Conservation (phyloP, 1,140 invertebrate genomes). For the Hypothenemus hampei region DNA sequence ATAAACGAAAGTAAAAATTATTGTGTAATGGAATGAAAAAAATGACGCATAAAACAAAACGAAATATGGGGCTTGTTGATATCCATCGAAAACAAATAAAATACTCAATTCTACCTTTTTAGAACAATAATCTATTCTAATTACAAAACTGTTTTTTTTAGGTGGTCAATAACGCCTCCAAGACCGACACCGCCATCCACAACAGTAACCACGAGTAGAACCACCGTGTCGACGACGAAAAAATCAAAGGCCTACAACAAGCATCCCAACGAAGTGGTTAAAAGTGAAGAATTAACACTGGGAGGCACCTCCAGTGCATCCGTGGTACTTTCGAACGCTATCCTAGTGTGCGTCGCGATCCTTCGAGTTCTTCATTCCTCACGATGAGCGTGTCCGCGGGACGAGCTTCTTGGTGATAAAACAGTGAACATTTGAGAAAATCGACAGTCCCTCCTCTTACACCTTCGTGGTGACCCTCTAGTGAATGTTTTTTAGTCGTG, state of each 20-base stretch:
- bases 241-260: slow-evolving; percentile 64
- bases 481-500: slow-evolving; percentile 23
- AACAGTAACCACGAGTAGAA: slow-evolving; percentile 30
- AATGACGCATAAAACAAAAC: too few relatives aligned
- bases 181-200: slow-evolving; percentile 44
- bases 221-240: slow-evolving; percentile 38
- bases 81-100: too few relatives aligned
- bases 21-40: too few relatives aligned
- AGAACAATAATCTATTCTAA: too few relatives aligned
- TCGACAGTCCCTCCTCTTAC: too few relatives aligned
- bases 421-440: not conserved
- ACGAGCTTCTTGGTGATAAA: slow-evolving; percentile 5
- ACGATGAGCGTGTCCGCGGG: slow-evolving; percentile 8
- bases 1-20: too few relatives aligned
- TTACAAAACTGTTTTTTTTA: not conserved
- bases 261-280: slow-evolving; percentile 87
- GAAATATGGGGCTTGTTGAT: too few relatives aligned
- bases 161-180: slow-evolving; percentile 40
- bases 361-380: slow-evolving; percentile 12
- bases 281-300: slow-evolving; percentile 80
- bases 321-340: slow-evolving; percentile 30
- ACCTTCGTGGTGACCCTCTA: not conserved
- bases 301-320: slow-evolving; percentile 27
- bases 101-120: too few relatives aligned
- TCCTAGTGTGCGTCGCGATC: slow-evolving; percentile 37